Base-by-base conservation (phyloP, 2,888 invertebrate genomes). In the Stenotaenia linearis region DNA sequence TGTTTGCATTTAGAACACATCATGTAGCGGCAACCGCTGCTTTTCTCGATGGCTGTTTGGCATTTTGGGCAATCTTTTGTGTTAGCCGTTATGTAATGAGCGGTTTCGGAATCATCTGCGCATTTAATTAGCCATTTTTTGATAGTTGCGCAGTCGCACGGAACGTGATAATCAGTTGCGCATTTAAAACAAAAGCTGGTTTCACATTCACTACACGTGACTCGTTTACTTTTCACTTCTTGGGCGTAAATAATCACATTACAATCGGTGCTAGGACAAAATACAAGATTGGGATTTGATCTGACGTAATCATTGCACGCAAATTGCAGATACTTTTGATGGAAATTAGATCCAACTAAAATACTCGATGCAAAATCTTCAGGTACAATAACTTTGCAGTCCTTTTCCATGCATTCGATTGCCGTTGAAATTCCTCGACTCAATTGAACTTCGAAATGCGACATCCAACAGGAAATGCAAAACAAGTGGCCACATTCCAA, bases 31-130 rank as follows among this genome's bases (percentile, higher is more conserved):
- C 98, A 99, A 1, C 99, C 99, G 79, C 99, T 99, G 89, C 98
- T 99, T 88, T 99, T 99, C 88, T 99, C 99, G 87, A 99, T 99
- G 89, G 98, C 98, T 84, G 98, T 97, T 89, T 98, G 96, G 89
- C 99, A 99, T 88, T 95, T 96, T 80, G 99, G 98, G 87, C 99
- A 99, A 87, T 93, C 95, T 91, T 96, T 95, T 85, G 98, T 98
- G 88, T 98, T 95, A 84, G 97, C 98, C 88, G 96, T 97, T 84
- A 99, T 98, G 86, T 99, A 99, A 88, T 99, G 98, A 77, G 98
- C 98, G 77, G 99, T 99, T 89, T 99, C 99, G 81, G 97, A 98
- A 88, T 99, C 99, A 88, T 99, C 99, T 78, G 97, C 98, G 88
- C 99, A 99, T 88, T 99, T 99, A 15, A 97, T 97, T 81, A 98